Evolutionary conservation across 2,888 invertebrate genomes (phyloP).

Genomic region (Hyposoter dolosus): DNA sequence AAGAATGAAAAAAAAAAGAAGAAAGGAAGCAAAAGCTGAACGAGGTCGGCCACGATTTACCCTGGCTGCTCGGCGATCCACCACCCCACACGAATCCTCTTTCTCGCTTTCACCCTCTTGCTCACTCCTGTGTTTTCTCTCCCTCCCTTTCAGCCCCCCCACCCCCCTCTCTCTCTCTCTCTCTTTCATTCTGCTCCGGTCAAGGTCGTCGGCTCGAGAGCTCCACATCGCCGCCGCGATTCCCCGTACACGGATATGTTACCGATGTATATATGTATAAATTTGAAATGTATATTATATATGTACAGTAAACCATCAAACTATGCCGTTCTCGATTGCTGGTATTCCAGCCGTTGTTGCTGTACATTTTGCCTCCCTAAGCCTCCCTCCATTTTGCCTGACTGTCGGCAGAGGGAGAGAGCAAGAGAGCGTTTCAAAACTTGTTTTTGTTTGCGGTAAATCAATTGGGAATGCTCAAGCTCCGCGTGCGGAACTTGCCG

Average conservation of each 20-base stretch:
- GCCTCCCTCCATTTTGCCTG: slow-evolving; percentile 7
- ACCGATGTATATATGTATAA: slow-evolving; percentile 25
- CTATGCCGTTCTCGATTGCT: slow-evolving; percentile 29
- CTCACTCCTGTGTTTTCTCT: slow-evolving; percentile 4
- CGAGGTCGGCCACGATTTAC: slow-evolving; percentile 66
- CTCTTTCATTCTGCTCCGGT: slow-evolving; percentile 65
- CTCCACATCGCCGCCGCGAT: slow-evolving; percentile 62
- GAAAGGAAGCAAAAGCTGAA: slow-evolving; percentile 61
- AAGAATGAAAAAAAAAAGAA: slow-evolving; percentile 42
- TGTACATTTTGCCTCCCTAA: slow-evolving; percentile 17
- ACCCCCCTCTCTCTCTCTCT: slow-evolving; percentile 26
- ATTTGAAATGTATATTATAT: slow-evolving; percentile 26
- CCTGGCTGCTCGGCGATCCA: slow-evolving; percentile 62
- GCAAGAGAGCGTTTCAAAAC: slow-evolving; percentile 47
- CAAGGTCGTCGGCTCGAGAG: slow-evolving; percentile 71
- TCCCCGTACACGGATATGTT: slow-evolving; percentile 57
- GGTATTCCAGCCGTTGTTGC: slow-evolving; percentile 15
- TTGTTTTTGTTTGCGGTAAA: slow-evolving; percentile 60
- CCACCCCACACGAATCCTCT: slow-evolving; percentile 55
- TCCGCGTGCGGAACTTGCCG: slow-evolving; percentile 49
- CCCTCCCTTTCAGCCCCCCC: slow-evolving; percentile 21
- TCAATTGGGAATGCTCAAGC: slow-evolving; percentile 53
- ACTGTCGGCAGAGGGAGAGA: slow-evolving; percentile 1
- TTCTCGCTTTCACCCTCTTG: slow-evolving; percentile 17
- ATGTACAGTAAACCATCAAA: slow-evolving; percentile 14